Base-by-base conservation (phyloP, 2,888 invertebrate genomes). In the Oithona nana region DNA sequence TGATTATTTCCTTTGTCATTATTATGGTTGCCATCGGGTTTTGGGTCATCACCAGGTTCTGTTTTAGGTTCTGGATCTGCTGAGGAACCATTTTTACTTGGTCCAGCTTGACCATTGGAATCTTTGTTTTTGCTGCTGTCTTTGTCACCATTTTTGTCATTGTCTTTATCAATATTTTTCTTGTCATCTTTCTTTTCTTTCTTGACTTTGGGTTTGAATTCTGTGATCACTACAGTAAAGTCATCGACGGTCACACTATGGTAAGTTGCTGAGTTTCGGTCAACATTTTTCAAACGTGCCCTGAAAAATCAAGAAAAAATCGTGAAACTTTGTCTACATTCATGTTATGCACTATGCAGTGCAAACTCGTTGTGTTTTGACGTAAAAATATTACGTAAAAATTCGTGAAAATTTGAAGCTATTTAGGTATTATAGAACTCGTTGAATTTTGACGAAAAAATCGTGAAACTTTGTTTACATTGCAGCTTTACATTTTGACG, bases 241-340 rank as follows among this genome's bases (percentile, higher is more conserved):
- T 90, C 92, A 74, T 93, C 94, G 39, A 94, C 94, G 57, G 95
- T 95, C 69, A 94, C 90, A 76, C 92, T 89, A 74, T 92, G 83
- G 64, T 89, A 88, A 73, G 88, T 87, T 28, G 88, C 93, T 31
- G 88, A 86, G 71, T 87, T 90, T 61, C 93, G 79, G 73, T 94
- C 94, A 64, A 93, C 84, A 74, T 93, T 92, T 77, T 87, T 89
- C 71, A 92, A 81, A 66, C 90, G 78, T 1, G 89, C 88, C 62
- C 75, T 75, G 69, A 52, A 71, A 69, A 49, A 65, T 62, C 52
- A 65, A 61, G 28, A 52, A 48, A 49, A 31, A 31, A 29, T 16
- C 30, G 6, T 28, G 4, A 11, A 11, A 57, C 4, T 29, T 24
- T 52, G 8, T 24, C 24, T 20, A n/a, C 52, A n/a, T 20, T 22